Conservation (phyloP, 2,113 vertebrate species). For the Dromiciops gliroides region DNA sequence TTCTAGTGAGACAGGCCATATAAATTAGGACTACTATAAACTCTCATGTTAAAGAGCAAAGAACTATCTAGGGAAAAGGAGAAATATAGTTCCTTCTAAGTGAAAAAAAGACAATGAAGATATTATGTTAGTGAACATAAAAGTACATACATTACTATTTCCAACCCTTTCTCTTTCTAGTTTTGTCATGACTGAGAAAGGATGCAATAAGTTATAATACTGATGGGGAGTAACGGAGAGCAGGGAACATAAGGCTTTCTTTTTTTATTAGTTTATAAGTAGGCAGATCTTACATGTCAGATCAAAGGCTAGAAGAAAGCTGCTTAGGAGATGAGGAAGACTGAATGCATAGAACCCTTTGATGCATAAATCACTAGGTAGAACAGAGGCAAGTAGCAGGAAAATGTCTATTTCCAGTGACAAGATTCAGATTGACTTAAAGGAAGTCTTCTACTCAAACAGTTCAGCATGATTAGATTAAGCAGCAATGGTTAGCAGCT, state of each 20-base stretch:
- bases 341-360: not conserved
- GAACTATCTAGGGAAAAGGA: not conserved
- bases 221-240: not conserved
- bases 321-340: not conserved
- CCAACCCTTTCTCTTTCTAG: not conserved
- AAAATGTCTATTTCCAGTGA: not conserved
- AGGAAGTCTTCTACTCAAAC: not conserved
- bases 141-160: not conserved
- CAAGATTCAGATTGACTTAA: not conserved
- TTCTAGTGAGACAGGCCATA: not conserved
- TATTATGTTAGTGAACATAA: not conserved
- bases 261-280: not conserved
- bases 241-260: not conserved
- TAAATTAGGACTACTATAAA: not conserved
- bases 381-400: not conserved
- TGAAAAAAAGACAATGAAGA: not conserved
- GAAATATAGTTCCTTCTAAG: not conserved
- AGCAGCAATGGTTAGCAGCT: not conserved
- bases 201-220: not conserved
- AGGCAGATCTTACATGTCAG: not conserved
- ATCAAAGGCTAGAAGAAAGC: not conserved
- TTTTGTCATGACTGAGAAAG: not conserved
- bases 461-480: not conserved
- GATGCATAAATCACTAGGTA: not conserved
- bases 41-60: not conserved